phyloP scores from a whole-genome alignment of 2,888 invertebrate genomes.

The Octonoba sinensis region DNA sequence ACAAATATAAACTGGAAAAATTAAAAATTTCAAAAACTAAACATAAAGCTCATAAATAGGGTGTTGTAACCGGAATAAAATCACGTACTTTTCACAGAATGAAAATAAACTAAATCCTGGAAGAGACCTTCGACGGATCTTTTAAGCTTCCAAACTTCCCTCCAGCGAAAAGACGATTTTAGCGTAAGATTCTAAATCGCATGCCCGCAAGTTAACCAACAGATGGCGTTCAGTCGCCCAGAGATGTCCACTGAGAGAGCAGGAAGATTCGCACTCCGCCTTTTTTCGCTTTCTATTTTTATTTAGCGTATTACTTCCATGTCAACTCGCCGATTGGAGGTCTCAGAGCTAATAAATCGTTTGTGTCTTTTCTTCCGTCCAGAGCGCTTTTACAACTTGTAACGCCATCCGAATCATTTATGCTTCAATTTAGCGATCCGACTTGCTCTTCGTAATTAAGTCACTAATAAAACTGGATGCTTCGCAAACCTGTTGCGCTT shows the following conservation, averaged over 20 bases:
- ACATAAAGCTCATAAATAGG: too few relatives aligned
- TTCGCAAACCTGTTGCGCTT: too few relatives aligned
- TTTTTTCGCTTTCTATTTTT: slow-evolving; percentile 16
- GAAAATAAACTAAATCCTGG: too few relatives aligned
- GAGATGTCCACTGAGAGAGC: slow-evolving; percentile 41
- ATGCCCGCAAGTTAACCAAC: slow-evolving; percentile 33
- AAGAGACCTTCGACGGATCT: background rate
- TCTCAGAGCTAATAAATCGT: slow-evolving; percentile 41
- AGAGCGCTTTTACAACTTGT: slow-evolving; percentile 14
- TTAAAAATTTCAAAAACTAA: too few relatives aligned
- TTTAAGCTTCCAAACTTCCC: slow-evolving; percentile 38
- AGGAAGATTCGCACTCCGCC: slow-evolving; percentile 3
- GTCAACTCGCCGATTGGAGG: slow-evolving; percentile 30
- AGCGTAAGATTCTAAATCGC: background rate
- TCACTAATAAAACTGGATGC: too few relatives aligned
- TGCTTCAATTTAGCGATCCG: slow-evolving; percentile 18
- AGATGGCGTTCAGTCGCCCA: slow-evolving; percentile 32
- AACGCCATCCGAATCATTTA: slow-evolving; percentile 35
- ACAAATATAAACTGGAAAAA: too few relatives aligned
- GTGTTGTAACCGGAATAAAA: too few relatives aligned
- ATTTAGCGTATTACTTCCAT: background rate
- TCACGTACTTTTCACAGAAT: too few relatives aligned
- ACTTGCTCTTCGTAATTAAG: too few relatives aligned
- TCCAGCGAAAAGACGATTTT: slow-evolving; percentile 30
- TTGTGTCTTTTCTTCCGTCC: slow-evolving; percentile 6